Conservation (phyloP, 2,797 vertebrate genomes). For the Delichon dasypus region DNA sequence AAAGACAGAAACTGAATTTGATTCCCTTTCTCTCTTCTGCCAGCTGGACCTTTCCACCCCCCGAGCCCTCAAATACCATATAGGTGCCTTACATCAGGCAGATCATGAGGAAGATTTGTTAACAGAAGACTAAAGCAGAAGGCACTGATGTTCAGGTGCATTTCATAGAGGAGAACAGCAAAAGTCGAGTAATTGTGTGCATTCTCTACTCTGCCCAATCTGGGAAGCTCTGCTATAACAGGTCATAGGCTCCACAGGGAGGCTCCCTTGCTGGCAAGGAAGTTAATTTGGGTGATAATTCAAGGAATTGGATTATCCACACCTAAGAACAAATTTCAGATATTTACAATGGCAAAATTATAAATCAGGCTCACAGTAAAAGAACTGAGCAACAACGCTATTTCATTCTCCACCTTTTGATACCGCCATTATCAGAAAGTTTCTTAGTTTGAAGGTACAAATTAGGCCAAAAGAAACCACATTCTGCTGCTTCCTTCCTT, state of each 20-base stretch:
- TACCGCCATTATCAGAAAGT: not conserved
- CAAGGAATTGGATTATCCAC: not conserved
- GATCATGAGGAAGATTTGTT: not conserved
- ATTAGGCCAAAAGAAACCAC: not conserved
- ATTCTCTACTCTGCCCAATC: not conserved
- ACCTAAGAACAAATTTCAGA: not conserved
- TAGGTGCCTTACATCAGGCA: not conserved
- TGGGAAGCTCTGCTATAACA: not conserved
- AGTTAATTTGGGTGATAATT: not conserved
- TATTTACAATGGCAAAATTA: not conserved
- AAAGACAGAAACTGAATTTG: not conserved
- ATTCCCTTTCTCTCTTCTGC: not conserved
- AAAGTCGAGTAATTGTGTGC: rapidly evolving
- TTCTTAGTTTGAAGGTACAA: not conserved
- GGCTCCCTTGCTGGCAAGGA: not conserved
- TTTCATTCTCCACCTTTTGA: not conserved
- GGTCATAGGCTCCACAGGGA: not conserved
- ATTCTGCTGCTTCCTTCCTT: not conserved
- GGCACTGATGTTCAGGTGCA: not conserved
- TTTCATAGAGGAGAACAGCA: not conserved
- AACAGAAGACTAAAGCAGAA: not conserved
- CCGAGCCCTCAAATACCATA: rapidly evolving
- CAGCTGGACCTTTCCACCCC: not conserved
- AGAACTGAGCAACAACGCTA: not conserved
- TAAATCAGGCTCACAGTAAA: not conserved